Evolutionary conservation across 2,888 invertebrate genomes (phyloP).

Genomic region (Rhagonycha fulva): DNA sequence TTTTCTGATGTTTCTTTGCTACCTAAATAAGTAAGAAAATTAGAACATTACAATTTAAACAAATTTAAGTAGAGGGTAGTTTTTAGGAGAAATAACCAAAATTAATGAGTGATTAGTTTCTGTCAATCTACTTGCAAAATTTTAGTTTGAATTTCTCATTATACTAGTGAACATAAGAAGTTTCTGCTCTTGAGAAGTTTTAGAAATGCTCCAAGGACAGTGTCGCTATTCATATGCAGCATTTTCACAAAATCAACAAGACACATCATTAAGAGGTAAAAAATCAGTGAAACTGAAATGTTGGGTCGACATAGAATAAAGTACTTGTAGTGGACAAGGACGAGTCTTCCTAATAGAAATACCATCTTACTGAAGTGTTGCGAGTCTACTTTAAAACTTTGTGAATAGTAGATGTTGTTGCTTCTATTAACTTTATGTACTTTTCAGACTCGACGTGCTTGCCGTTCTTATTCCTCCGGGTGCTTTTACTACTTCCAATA

Average conservation of each 20-base stretch:
- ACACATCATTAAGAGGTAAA: background rate
- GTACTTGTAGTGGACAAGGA: background rate
- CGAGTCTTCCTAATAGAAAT: background rate
- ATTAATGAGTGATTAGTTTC: too few relatives aligned
- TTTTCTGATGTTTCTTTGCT: too few relatives aligned
- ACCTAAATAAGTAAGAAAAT: too few relatives aligned
- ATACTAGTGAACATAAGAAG: too few relatives aligned
- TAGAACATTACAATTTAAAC: too few relatives aligned
- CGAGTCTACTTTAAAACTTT: background rate
- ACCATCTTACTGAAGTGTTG: background rate
- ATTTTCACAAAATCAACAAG: background rate
- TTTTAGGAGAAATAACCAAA: too few relatives aligned
- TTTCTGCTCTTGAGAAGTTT: too few relatives aligned
- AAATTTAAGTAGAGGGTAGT: too few relatives aligned
- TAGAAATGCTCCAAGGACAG: background rate
- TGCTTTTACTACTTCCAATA: background rate
- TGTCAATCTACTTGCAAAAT: too few relatives aligned
- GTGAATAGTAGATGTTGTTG: background rate
- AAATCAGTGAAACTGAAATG: background rate
- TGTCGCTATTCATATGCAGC: background rate
- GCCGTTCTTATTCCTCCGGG: background rate
- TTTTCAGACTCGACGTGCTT: background rate
- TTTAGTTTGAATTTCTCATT: too few relatives aligned
- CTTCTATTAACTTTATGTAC: background rate
- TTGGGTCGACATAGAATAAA: background rate